phyloP scores from a whole-genome alignment of 2,888 invertebrate species.

The Nomada lathburiana region DNA sequence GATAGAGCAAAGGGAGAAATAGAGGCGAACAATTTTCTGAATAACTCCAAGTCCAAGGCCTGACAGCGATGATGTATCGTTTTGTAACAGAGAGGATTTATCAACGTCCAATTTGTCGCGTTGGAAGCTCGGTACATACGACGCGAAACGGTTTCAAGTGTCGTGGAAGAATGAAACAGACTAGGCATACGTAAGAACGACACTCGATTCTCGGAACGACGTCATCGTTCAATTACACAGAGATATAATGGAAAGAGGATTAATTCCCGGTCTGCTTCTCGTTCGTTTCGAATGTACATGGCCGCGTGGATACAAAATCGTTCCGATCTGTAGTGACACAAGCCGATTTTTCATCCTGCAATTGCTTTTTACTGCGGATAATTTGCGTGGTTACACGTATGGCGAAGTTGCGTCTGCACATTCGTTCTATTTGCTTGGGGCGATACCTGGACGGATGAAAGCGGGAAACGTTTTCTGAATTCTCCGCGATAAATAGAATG shows the following conservation, averaged over 20 bases:
- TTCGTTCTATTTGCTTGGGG: no score
- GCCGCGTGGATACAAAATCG: slow-evolving; percentile 16
- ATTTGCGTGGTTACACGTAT: neutral
- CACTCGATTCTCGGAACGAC: slow-evolving; percentile 28
- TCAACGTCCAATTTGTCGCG: slow-evolving; percentile 77
- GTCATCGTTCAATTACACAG: slow-evolving; percentile 36
- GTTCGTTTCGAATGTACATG: neutral
- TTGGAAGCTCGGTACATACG: slow-evolving; percentile 31
- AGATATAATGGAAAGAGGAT: slow-evolving; percentile 32
- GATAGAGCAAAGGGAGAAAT: neutral
- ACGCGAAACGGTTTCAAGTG: neutral
- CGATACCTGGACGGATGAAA: neutral
- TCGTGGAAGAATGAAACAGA: neutral
- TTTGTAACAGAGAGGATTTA: slow-evolving; percentile 77
- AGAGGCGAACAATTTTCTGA: slow-evolving; percentile 60
- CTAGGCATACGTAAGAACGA: neutral
- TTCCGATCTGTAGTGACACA: slow-evolving; percentile 7
- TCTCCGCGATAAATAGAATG: neutral
- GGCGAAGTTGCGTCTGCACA: no score
- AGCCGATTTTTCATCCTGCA: slow-evolving; percentile 6
- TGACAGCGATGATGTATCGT: slow-evolving; percentile 73
- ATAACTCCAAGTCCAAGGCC: slow-evolving; percentile 58
- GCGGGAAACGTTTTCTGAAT: neutral
- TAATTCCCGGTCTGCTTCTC: slow-evolving; percentile 26
- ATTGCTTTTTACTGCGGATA: neutral